phyloP scores from a whole-genome alignment of 2,113 vertebrate genomes.

The Cyrtonyx montezumae region DNA sequence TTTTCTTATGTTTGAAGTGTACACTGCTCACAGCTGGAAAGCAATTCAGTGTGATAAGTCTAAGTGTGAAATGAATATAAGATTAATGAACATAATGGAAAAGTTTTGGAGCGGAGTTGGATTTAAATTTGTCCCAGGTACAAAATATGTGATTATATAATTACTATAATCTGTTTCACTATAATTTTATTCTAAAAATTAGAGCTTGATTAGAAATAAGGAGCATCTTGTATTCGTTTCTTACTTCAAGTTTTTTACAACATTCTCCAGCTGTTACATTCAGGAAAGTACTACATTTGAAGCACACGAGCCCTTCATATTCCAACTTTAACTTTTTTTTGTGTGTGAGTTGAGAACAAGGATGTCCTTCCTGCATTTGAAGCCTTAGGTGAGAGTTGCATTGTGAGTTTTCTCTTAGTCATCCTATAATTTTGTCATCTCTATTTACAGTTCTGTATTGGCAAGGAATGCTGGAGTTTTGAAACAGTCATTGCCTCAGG shows the following conservation, averaged over 20 bases:
- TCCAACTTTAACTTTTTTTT: neutral
- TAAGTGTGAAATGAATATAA: slow-evolving; percentile 26
- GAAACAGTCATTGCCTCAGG: neutral
- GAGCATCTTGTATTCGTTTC: neutral
- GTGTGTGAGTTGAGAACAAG: neutral
- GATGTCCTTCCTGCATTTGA: neutral
- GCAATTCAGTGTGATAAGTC: neutral
- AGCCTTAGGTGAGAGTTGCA: neutral
- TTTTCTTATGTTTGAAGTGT: neutral
- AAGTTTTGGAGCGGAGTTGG: neutral
- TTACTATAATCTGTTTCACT: neutral
- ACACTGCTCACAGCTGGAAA: neutral
- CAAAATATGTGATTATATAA: neutral
- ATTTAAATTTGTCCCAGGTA: slow-evolving; percentile 14
- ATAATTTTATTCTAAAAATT: slow-evolving; percentile 7
- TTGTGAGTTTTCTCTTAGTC: neutral
- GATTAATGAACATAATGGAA: neutral
- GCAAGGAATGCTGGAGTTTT: neutral
- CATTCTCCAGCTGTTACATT: neutral
- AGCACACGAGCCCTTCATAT: rapidly evolving
- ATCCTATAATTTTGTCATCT: neutral
- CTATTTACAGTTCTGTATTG: neutral
- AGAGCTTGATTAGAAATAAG: neutral
- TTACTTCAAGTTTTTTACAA: neutral
- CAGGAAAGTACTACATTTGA: neutral